Percentiles rank a stretch among this genome's conserved stretches.
These are phyloP conservation scores for Hiodon tergisus DNA, from an alignment of 2,113 vertebrate genomes.

Conservation along the genomic window DNA sequence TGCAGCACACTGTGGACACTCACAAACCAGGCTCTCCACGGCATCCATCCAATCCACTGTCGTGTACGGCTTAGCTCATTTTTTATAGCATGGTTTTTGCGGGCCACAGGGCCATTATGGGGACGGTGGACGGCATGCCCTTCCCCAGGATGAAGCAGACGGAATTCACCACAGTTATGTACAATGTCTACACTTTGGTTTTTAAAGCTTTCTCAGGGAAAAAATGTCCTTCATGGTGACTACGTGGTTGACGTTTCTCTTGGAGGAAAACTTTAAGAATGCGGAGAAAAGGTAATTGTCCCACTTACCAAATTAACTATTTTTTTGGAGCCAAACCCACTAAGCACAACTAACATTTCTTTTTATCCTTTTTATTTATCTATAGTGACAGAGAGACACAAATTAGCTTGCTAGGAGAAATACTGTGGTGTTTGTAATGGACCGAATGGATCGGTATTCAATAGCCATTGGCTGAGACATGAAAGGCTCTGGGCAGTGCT, in stretches of 20 bases:
- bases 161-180: slow-evolving; percentile 43
- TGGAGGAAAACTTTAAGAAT: not conserved
- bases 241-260: slow-evolving; percentile 36
- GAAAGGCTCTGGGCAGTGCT: no score
- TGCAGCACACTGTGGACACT: slow-evolving; percentile 19
- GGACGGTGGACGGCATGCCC: slow-evolving; percentile 29
- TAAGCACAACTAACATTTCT: no score
- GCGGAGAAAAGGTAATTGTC: slow-evolving; percentile 1
- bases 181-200: slow-evolving; percentile 32
- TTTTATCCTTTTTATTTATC: no score
- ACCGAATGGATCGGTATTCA: no score
- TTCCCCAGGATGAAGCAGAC: slow-evolving; percentile 35
- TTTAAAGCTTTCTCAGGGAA: slow-evolving; percentile 32
- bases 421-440: no score
- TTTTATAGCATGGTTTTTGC: not conserved
- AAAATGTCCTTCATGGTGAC: slow-evolving; percentile 23
- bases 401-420: no score
- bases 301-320: no score
- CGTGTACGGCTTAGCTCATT: no score
- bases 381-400: no score
- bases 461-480: no score
- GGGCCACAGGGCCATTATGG: slow-evolving; percentile 25
- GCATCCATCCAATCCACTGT: not conserved
- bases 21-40: slow-evolving; percentile 23
- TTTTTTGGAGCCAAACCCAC: no score